Evolutionary conservation across 2,888 invertebrate species (phyloP).

Genomic region (Sphinx pinastri): DNA sequence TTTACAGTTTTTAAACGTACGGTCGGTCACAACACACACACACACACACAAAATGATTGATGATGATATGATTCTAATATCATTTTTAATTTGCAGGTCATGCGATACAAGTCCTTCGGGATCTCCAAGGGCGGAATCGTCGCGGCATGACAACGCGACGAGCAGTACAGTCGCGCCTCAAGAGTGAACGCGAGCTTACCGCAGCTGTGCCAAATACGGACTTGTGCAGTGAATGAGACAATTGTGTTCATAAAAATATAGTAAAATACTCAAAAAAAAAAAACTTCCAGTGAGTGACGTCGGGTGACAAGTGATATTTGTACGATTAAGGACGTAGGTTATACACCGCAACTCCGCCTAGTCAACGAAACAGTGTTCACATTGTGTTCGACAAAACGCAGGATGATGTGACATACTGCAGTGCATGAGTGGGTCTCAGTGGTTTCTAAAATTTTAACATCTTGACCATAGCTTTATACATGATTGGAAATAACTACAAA

Average conservation of each 20-base stretch:
- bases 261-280: slow-evolving; percentile 10
- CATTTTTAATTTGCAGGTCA: slow-evolving; percentile 50
- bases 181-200: slow-evolving; percentile 42
- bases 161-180: slow-evolving; percentile 45
- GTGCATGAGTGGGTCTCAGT: background rate
- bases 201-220: slow-evolving; percentile 37
- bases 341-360: slow-evolving; percentile 73
- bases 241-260: slow-evolving; percentile 11
- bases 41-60: too few species aligned
- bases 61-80: slow-evolving; percentile 9
- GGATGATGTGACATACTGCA: background rate
- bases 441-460: too few species aligned
- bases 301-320: slow-evolving; percentile 76
- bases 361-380: slow-evolving; percentile 70
- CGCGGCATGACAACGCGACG: slow-evolving; percentile 50
- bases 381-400: slow-evolving; percentile 21
- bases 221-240: slow-evolving; percentile 18
- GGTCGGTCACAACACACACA: too few species aligned
- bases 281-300: slow-evolving; percentile 38
- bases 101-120: slow-evolving; percentile 56
- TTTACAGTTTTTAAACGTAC: too few species aligned
- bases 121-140: slow-evolving; percentile 47
- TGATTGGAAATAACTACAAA: too few species aligned
- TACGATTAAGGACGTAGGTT: slow-evolving; percentile 23
- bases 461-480: too few species aligned